Evolutionary conservation across 2,797 vertebrate species (phyloP), one percentile per base, ranked within the genome.

Genomic region (Lepidocolaptes lacrymiger): DNA sequence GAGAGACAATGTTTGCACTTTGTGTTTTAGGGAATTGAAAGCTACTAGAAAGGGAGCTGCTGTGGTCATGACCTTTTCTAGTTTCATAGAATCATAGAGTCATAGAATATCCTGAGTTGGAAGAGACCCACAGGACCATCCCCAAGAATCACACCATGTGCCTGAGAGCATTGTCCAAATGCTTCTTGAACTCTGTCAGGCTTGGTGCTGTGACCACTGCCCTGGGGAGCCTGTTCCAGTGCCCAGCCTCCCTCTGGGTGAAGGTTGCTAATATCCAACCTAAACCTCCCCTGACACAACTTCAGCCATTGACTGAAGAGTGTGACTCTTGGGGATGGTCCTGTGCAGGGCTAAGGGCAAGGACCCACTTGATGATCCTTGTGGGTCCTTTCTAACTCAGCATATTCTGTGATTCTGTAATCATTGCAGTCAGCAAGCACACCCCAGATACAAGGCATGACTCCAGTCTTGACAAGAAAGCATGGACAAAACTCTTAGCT

Each of bases 301-400:
- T 36, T 54, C 37, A 37, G 12, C 30, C 77, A 41, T 18, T 0
- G 0, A 19, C 4, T 37, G 37, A 37, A 37, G 37, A 37, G 32
- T 64, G 32, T 34, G 32, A 64, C 32, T 44, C 62, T n/a, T n/a
- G 15, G 32, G 15, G 30, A 44, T 64, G 30, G 30, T 64, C 22
- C 41, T 44, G 30, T 64, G 30, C 62, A 64, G 22, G 15, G 16
- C 16, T 17, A 64, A 24, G 43, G 24, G n/a, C n/a, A n/a, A n/a
- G n/a, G n/a, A n/a, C n/a, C n/a, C n/a, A n/a, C 32, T 46, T 12
- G 6, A 13, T 46, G 22, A 26, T 66, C 43, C 16, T 19, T 34
- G 8, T 46, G 32, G 24, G 32, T 46, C 11, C 8, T 43, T 46
- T 66, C 41, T 23, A 46, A 12, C 23, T 66, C 32, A 26, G 15